phyloP scores from a whole-genome alignment of 2,797 vertebrate species.

The Acipenser oxyrinchus region DNA sequence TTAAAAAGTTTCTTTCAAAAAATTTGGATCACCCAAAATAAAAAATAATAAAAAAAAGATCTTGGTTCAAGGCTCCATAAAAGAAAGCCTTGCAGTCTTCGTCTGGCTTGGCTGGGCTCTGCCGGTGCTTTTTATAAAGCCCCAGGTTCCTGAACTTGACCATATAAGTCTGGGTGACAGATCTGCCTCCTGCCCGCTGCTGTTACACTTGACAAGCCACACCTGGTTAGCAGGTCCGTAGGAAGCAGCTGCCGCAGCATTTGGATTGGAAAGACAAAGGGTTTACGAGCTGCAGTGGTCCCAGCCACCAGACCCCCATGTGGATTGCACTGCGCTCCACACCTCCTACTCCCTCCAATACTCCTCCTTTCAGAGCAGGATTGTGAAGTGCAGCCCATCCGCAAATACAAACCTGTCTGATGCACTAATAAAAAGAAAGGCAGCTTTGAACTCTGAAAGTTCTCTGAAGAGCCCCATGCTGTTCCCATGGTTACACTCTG shows the following conservation, averaged over 20 bases:
- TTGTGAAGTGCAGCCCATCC: no score
- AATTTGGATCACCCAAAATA: neutral
- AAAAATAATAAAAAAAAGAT: neutral
- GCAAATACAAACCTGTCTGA: no score
- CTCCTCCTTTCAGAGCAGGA: no score
- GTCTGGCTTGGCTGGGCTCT: slow-evolving; percentile 19
- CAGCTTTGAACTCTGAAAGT: no score
- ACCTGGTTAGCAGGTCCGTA: slow-evolving; percentile 37
- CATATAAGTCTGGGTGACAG: slow-evolving; percentile 41
- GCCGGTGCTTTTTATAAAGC: slow-evolving; percentile 38
- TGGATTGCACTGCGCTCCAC: no score
- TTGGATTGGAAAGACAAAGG: no score
- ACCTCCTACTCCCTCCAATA: no score
- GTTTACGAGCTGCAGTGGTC: no score
- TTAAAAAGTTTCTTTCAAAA: neutral
- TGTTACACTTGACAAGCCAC: slow-evolving; percentile 2
- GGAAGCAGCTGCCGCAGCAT: slow-evolving; percentile 22
- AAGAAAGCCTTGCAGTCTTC: slow-evolving; percentile 57
- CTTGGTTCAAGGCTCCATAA: slow-evolving; percentile 54
- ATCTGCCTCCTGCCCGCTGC: slow-evolving; percentile 43
- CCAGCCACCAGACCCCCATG: no score
- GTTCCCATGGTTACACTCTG: no score
- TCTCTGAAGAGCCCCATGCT: no score
- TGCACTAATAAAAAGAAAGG: no score
- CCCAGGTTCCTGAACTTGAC: slow-evolving; percentile 31